Conservation (phyloP, 2,113 vertebrate genomes). For the Tor tambroides region DNA sequence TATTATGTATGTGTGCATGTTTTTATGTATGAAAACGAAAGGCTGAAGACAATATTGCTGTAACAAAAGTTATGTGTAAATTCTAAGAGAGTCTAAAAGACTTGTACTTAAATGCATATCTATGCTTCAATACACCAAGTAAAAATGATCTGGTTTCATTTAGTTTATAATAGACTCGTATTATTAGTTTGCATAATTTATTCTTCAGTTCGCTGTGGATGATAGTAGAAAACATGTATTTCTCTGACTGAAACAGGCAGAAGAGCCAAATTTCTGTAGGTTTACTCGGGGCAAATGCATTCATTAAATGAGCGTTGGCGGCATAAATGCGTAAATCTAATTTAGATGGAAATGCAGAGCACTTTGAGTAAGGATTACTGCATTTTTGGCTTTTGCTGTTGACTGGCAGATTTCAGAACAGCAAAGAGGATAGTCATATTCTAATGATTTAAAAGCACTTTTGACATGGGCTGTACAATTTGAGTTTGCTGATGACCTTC, state of each 20-base stretch:
- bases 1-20: neutral
- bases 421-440: neutral
- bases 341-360: neutral
- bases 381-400: neutral
- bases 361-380: constrained; percentile 7
- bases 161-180: neutral
- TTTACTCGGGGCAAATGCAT: neutral
- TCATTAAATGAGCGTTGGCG: neutral
- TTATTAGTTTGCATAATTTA: neutral
- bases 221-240: neutral
- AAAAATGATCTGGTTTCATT: neutral
- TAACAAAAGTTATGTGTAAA: too few species aligned
- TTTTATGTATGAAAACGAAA: neutral
- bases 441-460: neutral
- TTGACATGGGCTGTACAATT: neutral
- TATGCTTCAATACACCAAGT: neutral
- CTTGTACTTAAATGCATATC: neutral
- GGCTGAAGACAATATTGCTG: neutral
- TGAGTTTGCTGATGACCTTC: neutral
- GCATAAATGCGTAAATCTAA: neutral
- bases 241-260: neutral
- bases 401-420: neutral
- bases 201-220: neutral
- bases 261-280: neutral
- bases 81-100: neutral